A percentile compares a stretch with the other conserved stretches of the same genome.
These are phyloP conservation scores for Lithophane ornitopus DNA, from an alignment of 2,888 invertebrate species.

Conservation along the genomic window DNA sequence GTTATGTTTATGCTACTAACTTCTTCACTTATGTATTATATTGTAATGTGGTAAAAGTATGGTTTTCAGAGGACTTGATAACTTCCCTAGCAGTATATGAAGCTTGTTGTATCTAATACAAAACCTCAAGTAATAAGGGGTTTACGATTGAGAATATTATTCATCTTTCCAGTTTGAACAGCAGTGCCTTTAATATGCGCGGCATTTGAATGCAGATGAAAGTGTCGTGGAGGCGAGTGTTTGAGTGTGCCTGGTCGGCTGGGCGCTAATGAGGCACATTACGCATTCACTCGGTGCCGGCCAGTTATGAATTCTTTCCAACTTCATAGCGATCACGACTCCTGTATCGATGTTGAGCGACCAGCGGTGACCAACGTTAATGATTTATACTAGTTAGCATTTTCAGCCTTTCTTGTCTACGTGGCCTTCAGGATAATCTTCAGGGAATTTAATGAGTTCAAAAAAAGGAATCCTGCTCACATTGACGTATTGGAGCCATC, in stretches of 20 bases:
- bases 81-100: not conserved
- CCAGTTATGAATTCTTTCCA: constrained; percentile 41
- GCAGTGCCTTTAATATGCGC: not conserved
- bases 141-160: constrained; percentile 14
- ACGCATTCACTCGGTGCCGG: constrained; percentile 32
- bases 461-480: not conserved
- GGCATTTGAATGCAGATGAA: constrained; percentile 48
- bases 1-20: no score
- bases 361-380: not conserved
- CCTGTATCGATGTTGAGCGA: constrained; percentile 12
- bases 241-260: constrained; percentile 9
- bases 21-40: no score
- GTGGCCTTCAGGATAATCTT: not conserved
- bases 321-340: not conserved
- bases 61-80: no score
- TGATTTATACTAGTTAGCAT: not conserved
- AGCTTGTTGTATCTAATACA: no score
- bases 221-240: constrained; percentile 17
- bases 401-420: not conserved
- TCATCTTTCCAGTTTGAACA: constrained; percentile 16
- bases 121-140: not conserved
- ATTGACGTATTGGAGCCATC: not conserved
- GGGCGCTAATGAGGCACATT: constrained; percentile 35
- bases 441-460: not conserved
- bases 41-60: no score